Base-by-base conservation (phyloP, 2,888 invertebrate species). In the Cyclophora albipunctata region DNA sequence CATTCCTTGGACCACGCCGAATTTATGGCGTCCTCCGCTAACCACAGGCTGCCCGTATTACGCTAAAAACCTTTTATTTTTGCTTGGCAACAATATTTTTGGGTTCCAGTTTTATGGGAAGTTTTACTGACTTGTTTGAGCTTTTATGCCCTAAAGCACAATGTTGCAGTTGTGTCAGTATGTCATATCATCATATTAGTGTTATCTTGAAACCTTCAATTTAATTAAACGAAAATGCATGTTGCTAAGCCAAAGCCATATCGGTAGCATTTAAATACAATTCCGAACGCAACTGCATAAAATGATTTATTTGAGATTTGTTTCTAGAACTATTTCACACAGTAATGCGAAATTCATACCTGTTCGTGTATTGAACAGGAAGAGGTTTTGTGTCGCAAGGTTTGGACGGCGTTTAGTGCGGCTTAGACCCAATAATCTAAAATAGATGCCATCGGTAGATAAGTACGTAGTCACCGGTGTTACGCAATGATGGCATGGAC, bases 21-120 rank as follows among this genome's bases (percentile, higher is more conserved):
- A 69, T 73, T 71, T 69, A 67, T 70, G 59, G 65, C 59, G 52
- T 60, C 60, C 54, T 52, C 58, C 54, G 51, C 58, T 54, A 54
- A 57, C 61, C 57, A 60, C 63, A 67, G 59, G 75, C 75, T 75
- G 71, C 75, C 73, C 66, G 72, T 72, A 66, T 75, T 75, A 74
- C 75, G 71, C 69, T 58, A 50, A 60, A 55, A 53, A 54, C 56
- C 51, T 58, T 59, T 58, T 58, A 58, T 53, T 56, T 51, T 56
- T 55, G 7, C 20, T 55, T 56, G 52, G 56, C 54, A 52, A 49
- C 7, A 47, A 40, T 46, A 48, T 46, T 45, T 48, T 49, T 42
- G 45, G 40, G 47, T 43, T 57, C 47, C 49, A 53, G 51, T 50
- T 49, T 37, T 37, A 5, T 37, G 37, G 2, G 37, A 37, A 5